Evolutionary conservation across 2,888 invertebrate species (phyloP), one percentile per base, ranked within the genome.

Genomic region (Chirona hameri): DNA sequence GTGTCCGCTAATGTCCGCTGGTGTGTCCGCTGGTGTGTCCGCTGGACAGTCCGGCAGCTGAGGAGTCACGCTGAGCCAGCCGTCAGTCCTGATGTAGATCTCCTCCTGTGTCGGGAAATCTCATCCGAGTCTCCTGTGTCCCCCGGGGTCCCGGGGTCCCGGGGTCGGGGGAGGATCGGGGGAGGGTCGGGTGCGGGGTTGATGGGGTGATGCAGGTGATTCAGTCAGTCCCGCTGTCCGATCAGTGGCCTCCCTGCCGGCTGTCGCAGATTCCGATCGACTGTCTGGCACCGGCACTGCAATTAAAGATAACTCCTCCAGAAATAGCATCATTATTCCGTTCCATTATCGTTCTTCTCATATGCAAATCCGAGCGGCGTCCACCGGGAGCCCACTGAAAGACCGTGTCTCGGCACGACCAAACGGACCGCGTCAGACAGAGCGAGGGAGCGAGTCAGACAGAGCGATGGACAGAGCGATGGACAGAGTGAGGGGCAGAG

Each of bases 321-420:
- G 46, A 76, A 76, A 76, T 46, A 76, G 76, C 76, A 7, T 39
- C 76, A 76, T 76, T 76, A 76, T 76, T 76, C 76, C 39, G 12
- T 46, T 76, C 76, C 76, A 76, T 76, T 76, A 76, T 76, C 39
- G 76, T 46, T 76, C 76, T 46, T 76, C 76, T 76, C 76, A 76
- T 76, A 76, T 76, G 76, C 46, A 76, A 76, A 76, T 76, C 76
- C 24, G 10, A 10, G 39, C 76, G 76, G 9, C 39, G 76, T 76
- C 76, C 76, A 46, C 46, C 24, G 76, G 76, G 76, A 46, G 46
- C 21, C 31, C 9, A 2, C 24, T 46, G 76, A 46, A 65, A 27
- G 65, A 7, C 65, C 27, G 27, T 52, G 7, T 52, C 15, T 12
- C 52, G 65, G 65, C n/a, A 4, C 65, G 65, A 24, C 60, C 60